Evolutionary conservation across 2,888 invertebrate genomes (phyloP), one percentile per base, ranked within the genome.

Genomic region (Timema podura): DNA sequence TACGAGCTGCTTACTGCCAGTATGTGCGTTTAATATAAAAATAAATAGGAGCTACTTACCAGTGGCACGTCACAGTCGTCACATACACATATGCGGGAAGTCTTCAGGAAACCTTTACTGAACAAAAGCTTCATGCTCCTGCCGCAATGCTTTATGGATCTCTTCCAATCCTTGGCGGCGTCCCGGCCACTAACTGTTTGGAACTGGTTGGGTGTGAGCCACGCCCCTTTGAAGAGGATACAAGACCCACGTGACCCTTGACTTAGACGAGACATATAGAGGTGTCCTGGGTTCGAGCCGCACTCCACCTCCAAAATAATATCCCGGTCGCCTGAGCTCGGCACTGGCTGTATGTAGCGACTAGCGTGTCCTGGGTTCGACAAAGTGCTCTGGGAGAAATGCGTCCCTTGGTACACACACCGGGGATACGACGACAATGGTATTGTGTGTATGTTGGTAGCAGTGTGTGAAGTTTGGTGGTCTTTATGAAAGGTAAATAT

Each of bases 161-260:
- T 73, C 70, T 76, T 75, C 75, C 75, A 76, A 75, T 83, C 83
- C 76, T 83, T 83, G 67, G 83, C 83, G 51, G 82, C 81, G 75
- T 83, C 81, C 65, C 83, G 74, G n/a, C 83, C 82, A 76, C 83
- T 81, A 54, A 83, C 78, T 68, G 78, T 78, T 75, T 83, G 83
- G 74, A 83, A 83, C 76, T 83, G 82, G 76, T 83, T 83, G 5
- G 83, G 83, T 5, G 83, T 83, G 61, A 82, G 76, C 81, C 82
- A 83, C 44, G 64, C 46, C 9, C 46, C 46, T 46, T 64, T 44
- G 64, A 64, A 64, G n/a, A 64, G 46, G 64, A 64, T 64, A 46
- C 64, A 64, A 0, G 64, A 11, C n/a, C 64, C 64, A n/a, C n/a
- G 44, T 6, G 64, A 64, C 6, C 64, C 64, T 9, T 1, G 3